Conservation (phyloP, 2,888 invertebrate genomes). For the Aphrophora alni region DNA sequence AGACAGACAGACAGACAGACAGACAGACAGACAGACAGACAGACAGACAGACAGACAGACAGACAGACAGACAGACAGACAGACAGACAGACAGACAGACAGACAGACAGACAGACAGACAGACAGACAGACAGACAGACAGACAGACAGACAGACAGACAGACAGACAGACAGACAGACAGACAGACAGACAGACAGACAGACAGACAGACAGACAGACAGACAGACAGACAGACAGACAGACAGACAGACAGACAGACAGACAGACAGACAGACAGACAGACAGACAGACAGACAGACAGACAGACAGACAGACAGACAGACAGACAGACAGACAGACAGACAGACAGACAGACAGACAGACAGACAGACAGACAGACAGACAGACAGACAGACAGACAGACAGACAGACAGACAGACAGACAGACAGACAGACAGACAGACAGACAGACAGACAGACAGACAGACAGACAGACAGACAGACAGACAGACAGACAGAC, state of each 20-base stretch:
- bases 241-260: too few species aligned
- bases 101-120: not conserved
- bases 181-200: not conserved
- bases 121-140: not conserved
- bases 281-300: too few species aligned
- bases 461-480: constrained; percentile 11
- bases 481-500: not conserved
- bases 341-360: not conserved
- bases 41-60: not conserved
- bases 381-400: too few species aligned
- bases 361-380: too few species aligned
- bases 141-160: not conserved
- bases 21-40: not conserved
- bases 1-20: not conserved
- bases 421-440: too few species aligned
- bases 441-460: too few species aligned
- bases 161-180: not conserved
- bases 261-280: not conserved
- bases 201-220: too few species aligned
- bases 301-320: too few species aligned
- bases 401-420: too few species aligned
- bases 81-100: not conserved
- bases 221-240: too few species aligned
- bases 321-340: too few species aligned
- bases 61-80: not conserved